phyloP scores from a whole-genome alignment of 2,797 vertebrate species.

The Percopsis omiscomaycus region DNA sequence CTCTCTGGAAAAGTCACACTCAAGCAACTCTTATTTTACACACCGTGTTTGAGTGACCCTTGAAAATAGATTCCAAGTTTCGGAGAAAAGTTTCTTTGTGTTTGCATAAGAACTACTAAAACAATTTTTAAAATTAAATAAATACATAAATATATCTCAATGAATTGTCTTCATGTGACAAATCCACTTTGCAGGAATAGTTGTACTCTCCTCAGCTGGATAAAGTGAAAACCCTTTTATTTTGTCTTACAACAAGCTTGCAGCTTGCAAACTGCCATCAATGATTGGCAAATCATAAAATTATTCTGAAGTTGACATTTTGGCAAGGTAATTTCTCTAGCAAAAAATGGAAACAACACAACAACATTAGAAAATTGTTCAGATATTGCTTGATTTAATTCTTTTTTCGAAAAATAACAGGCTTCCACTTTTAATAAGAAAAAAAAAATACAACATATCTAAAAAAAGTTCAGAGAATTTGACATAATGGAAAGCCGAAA shows the following conservation, averaged over 20 bases:
- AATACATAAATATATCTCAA: conserved; percentile 22
- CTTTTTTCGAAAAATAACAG: background rate
- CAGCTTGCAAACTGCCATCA: background rate
- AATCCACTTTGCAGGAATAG: conserved; percentile 11
- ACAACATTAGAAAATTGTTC: background rate
- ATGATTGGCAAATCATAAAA: conserved; percentile 1
- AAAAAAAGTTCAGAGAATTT: too few relatives aligned
- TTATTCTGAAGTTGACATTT: background rate
- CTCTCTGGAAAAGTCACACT: conserved; percentile 80
- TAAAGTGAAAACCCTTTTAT: conserved; percentile 9
- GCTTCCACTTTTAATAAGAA: too few relatives aligned
- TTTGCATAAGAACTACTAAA: conserved; percentile 41
- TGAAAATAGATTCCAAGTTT: conserved; percentile 58
- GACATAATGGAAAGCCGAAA: too few relatives aligned
- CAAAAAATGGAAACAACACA: background rate
- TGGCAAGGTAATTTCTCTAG: background rate
- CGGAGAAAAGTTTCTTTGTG: conserved; percentile 58
- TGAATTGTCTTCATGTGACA: conserved; percentile 18
- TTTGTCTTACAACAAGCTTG: too few relatives aligned
- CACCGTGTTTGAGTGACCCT: conserved; percentile 72
- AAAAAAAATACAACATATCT: too few relatives aligned
- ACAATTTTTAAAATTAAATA: conserved; percentile 23
- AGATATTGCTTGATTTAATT: background rate
- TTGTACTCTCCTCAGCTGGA: conserved; percentile 17
- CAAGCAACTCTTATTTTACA: conserved; percentile 79